phyloP scores from a whole-genome alignment of 2,797 vertebrate species.

The Tenualosa thibaudeaui region DNA sequence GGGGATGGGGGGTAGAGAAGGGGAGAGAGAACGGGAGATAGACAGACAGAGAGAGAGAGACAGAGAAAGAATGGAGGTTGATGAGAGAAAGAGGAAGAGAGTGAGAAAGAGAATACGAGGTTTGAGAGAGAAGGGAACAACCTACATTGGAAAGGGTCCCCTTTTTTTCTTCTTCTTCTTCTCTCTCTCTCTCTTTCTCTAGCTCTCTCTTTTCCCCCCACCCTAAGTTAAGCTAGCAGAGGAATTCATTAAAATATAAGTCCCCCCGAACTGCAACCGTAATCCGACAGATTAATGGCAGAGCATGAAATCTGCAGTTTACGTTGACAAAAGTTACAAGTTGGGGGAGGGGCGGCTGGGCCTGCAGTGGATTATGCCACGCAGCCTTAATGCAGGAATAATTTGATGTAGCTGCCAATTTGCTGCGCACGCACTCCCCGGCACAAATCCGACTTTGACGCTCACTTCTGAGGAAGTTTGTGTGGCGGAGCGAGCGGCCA shows the following conservation, averaged over 20 bases:
- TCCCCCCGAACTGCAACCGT: slow-evolving; percentile 74
- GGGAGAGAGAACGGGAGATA: background rate
- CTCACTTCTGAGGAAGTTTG: slow-evolving; percentile 67
- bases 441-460: slow-evolving; percentile 71
- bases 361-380: slow-evolving; percentile 76
- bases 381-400: slow-evolving; percentile 77
- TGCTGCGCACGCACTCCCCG: slow-evolving; percentile 75
- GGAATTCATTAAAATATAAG: slow-evolving; percentile 67
- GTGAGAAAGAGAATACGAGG: slow-evolving; percentile 2
- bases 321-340: slow-evolving; percentile 80
- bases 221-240: slow-evolving; percentile 57
- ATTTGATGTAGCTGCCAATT: slow-evolving; percentile 82
- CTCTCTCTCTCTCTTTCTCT: background rate
- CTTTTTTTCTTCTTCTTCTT: background rate
- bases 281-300: slow-evolving; percentile 85
- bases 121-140: slow-evolving; percentile 33
- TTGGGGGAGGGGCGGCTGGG: slow-evolving; percentile 72
- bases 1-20: slow-evolving; percentile 6
- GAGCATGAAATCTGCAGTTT: slow-evolving; percentile 81
- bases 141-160: slow-evolving; percentile 51
- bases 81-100: background rate
- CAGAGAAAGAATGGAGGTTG: background rate
- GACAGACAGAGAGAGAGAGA: background rate
- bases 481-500: slow-evolving; percentile 47
- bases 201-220: slow-evolving; percentile 33